These are phyloP conservation scores for Clamator glandarius DNA, from an alignment of 2,797 vertebrate genomes.

Conservation along the genomic window DNA sequence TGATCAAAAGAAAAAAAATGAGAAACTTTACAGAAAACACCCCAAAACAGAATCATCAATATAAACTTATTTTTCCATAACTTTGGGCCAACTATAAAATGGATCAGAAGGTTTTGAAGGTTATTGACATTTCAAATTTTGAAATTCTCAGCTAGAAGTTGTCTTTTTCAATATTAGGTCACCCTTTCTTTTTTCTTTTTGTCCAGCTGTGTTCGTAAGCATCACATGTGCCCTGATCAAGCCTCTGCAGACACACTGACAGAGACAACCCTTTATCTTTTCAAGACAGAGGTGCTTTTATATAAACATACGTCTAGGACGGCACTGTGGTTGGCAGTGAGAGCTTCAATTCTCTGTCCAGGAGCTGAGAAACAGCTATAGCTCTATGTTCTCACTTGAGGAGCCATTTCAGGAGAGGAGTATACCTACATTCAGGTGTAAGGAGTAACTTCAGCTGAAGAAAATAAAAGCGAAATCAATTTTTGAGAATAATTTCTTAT, in stretches of 20 bases:
- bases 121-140: background rate
- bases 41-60: background rate
- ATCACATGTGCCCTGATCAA: background rate
- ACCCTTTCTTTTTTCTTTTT: background rate
- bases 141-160: background rate
- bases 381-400: background rate
- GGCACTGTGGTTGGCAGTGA: background rate
- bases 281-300: constrained; percentile 5
- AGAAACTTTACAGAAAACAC: background rate
- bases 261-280: background rate
- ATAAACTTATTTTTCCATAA: background rate
- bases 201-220: background rate
- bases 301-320: background rate
- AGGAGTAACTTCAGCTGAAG: background rate
- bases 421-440: background rate
- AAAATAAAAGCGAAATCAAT: background rate
- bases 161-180: background rate
- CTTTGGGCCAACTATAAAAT: background rate
- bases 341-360: background rate
- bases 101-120: background rate
- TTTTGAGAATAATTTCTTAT: background rate
- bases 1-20: background rate
- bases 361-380: background rate
- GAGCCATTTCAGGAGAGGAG: background rate
- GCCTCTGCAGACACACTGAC: background rate